Evolutionary conservation across 2,888 invertebrate species (phyloP).

Genomic region (Hirudinaria manillensis): DNA sequence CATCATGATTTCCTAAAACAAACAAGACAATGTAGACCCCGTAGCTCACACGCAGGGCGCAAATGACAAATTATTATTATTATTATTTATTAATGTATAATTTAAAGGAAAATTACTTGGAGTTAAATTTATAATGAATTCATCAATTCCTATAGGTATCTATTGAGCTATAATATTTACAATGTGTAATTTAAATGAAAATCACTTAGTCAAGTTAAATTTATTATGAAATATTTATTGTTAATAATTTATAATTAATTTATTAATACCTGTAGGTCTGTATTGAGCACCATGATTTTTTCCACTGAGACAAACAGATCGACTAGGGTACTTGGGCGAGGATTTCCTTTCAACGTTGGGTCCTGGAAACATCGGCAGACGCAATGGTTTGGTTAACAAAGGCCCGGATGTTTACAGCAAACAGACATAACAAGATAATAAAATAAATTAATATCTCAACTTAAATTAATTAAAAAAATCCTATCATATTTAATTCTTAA

Average conservation of each 20-base stretch:
- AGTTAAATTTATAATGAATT: neutral
- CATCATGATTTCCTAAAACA: constrained; percentile 98
- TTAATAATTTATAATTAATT: neutral
- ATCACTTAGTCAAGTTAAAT: no score
- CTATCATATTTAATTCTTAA: no score
- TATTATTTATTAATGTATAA: neutral
- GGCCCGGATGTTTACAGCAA: neutral
- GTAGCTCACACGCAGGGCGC: neutral
- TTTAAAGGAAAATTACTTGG: neutral
- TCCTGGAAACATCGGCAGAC: constrained; percentile 16
- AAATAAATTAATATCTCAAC: neutral
- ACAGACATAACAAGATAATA: neutral
- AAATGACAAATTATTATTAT: neutral
- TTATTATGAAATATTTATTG: no score
- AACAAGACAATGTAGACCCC: neutral
- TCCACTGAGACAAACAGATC: constrained; percentile 99
- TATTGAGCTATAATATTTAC: no score
- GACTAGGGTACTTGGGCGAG: constrained; percentile 96
- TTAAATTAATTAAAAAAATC: no score
- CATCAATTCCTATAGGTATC: no score
- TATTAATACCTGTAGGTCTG: constrained; percentile 74
- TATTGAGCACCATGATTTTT: constrained; percentile 99
- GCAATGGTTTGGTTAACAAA: neutral
- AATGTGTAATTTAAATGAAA: no score
- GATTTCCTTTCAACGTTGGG: constrained; percentile 48